A percentile compares a stretch with the other conserved stretches of the same genome.
Conservation (phyloP, 2,113 vertebrate genomes). For the Mirounga angustirostris region DNA sequence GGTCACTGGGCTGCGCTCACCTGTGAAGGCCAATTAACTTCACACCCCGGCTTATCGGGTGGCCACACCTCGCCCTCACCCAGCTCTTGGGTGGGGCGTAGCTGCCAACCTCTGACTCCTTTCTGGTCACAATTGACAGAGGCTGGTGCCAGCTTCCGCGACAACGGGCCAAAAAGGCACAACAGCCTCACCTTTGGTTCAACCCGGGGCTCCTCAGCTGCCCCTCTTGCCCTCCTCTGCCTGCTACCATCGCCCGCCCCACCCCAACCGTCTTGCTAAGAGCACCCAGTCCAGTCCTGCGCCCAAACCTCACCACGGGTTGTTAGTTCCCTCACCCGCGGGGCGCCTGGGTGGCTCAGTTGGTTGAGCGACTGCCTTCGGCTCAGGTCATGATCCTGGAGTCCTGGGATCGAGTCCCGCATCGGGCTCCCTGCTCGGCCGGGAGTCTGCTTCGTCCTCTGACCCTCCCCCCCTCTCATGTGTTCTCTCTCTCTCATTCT, state of each 20-base stretch:
- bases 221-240: neutral
- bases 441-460: no score
- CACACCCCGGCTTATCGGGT: neutral
- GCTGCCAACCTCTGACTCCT: neutral
- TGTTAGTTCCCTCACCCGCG: neutral
- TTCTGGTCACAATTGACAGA: neutral
- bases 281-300: neutral
- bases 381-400: no score
- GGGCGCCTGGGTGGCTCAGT: no score
- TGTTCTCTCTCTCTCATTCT: no score
- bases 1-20: neutral
- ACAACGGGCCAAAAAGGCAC: neutral
- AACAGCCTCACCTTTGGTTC: neutral
- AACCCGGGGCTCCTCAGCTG: neutral
- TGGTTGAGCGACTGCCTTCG: no score
- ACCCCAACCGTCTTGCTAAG: neutral
- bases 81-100: neutral
- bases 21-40: slow-evolving; percentile 7
- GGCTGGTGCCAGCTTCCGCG: neutral
- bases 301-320: no score
- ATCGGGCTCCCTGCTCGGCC: no score
- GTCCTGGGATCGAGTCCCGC: no score
- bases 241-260: rapidly evolving
- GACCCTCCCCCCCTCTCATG: no score
- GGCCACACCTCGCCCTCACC: neutral